Base-by-base conservation (phyloP, 2,113 vertebrate species). In the Vulpes ferrilata region DNA sequence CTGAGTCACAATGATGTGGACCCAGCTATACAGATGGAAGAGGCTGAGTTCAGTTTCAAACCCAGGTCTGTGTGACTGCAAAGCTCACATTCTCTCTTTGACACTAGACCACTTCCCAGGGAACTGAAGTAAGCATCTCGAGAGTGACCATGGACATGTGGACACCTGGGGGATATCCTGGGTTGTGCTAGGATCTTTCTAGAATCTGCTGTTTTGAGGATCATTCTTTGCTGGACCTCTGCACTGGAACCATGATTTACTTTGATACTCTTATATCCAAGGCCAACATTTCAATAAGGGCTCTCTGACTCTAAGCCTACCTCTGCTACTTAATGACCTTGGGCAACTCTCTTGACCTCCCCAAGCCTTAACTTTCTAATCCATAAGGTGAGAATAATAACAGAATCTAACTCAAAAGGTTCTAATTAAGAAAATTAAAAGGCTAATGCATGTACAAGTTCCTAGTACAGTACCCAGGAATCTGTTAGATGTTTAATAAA, bases 401-500 rank as follows among this genome's bases (percentile, higher is more conserved):
- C 35, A 76, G 3, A 87, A 76, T 51, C 59, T 74, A 71, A 86
- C 16, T 83, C 48, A 82, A 62, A 92, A 5, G 16, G 23, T 30
- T 88, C 32, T 60, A 79, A 65, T 92, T 79, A 87, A 81, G 80
- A 97, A 85, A 86, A 85, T 53, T 76, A 88, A 97, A 91, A 55
- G 25, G 57, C 48, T 81, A 65, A 76, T 80, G 55, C 19, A 64
- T 67, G 35, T 12, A 84, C 12, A 9, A 95, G 88, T 85, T 67
- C 51, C 51, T 93, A 62, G 43, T 38, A 57, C 5, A 11, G 32
- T n/a, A 80, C 20, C 48, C 22, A 1, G 57, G 59, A 78, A 71
- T 20, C 27, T 88, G 62, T 69, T 27, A 62, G 65, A 82, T 43
- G 2, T 67, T 80, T 84, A 83, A 35, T 93, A 83, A 62, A 64